Percentiles rank a stretch among this genome's conserved stretches.
Evolutionary conservation across 1,140 invertebrate species (phyloP).

Genomic region (Achatina immaculata): DNA sequence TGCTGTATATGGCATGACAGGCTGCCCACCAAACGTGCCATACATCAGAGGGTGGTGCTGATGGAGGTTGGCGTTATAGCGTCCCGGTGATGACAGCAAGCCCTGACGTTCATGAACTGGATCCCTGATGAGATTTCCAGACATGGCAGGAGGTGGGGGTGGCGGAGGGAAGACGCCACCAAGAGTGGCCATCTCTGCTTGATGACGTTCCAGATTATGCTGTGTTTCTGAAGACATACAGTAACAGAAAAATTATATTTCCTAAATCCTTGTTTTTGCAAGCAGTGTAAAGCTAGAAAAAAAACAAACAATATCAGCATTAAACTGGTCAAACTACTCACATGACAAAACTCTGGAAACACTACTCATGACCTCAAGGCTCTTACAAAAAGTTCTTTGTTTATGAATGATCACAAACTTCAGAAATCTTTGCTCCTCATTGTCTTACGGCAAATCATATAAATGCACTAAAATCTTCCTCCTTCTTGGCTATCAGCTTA

Average conservation of each 20-base stretch:
- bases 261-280: no score
- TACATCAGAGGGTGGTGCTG: constrained; percentile 20
- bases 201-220: constrained; percentile 49
- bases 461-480: no score
- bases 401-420: no score
- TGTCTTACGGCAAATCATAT: no score
- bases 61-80: neutral
- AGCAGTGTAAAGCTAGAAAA: no score
- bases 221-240: constrained; percentile 46
- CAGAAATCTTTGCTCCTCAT: no score
- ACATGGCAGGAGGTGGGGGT: constrained; percentile 31
- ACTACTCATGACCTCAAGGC: no score
- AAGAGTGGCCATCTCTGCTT: constrained; percentile 45
- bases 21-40: constrained; percentile 21
- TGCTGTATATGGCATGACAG: constrained; percentile 14
- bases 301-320: no score
- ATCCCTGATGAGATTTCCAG: constrained; percentile 29
- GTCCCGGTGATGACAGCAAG: constrained; percentile 8
- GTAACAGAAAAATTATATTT: no score
- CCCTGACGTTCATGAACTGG: neutral
- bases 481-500: no score
- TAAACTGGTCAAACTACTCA: neutral
- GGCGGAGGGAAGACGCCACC: constrained; percentile 33
- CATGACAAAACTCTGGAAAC: no score
- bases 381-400: no score